Evolutionary conservation across 2,888 invertebrate genomes (phyloP), one percentile per base, ranked within the genome.

Genomic region (Atrina japonica): DNA sequence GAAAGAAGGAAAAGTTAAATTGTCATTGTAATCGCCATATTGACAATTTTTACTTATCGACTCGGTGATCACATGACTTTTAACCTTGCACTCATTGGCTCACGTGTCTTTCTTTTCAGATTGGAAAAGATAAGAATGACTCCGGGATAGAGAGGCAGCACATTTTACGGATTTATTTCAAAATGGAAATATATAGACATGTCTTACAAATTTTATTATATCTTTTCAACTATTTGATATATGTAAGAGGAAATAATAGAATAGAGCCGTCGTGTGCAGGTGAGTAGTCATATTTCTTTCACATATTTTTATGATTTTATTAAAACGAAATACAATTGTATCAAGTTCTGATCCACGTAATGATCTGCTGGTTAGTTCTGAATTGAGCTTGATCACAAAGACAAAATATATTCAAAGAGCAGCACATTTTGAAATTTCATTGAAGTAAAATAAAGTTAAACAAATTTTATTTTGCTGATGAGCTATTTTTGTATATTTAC

Each of bases 71-170:
- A 56, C 40, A 40, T 56, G 56, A 56, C 40, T 18, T 40, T 56
- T 40, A 21, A 56, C 40, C 56, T 35, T 56, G 56, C 16, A 41
- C 40, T 56, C 56, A 56, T 56, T 56, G 56, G 56, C 56, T 56
- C 40, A 40, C 35, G 21, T 56, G 40, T 56, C 35, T 30, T 55
- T 35, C 35, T 23, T 35, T 35, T 18, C 18, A 40, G 35, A 35
- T 23, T 23, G 23, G 35, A 23, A 56, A 40, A 21, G 56, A 56
- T 56, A 56, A 53, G 53, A 53, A 56, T 40, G 56, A 56, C 35
- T 56, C 35, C 35, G 56, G 56, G 21, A 56, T 40, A 56, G 25
- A 25, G 21, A 23, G 23, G 35, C 23, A 35, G 23, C 35, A 56
- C 35, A 40, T 56, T 56, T 18, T 21, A 56, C 23, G 40, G 56